Evolutionary conservation across 2,113 vertebrate species (phyloP).

Genomic region (Nyctibius bracteatus): DNA sequence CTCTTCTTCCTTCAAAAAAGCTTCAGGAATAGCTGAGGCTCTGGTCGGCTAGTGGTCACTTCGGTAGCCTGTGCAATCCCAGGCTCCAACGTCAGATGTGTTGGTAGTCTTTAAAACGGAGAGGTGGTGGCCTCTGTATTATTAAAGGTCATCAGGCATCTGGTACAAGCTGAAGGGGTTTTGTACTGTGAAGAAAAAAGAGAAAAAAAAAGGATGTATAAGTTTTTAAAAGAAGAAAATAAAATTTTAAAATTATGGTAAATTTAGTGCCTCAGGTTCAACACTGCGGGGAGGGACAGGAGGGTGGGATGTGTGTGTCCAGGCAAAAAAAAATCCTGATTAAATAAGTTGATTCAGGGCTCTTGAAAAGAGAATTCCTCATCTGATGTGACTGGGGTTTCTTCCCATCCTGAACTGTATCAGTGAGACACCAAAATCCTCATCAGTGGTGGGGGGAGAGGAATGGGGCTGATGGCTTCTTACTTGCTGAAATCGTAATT

Average conservation of each 20-base stretch:
- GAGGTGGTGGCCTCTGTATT: background rate
- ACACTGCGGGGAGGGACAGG: background rate
- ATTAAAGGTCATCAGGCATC: constrained; percentile 43
- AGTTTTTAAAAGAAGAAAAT: background rate
- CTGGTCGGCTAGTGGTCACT: background rate
- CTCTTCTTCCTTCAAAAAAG: background rate
- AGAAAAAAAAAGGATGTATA: background rate
- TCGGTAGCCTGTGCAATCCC: constrained; percentile 2
- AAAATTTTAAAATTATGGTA: background rate
- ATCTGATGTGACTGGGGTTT: background rate
- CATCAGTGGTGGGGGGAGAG: too few relatives aligned
- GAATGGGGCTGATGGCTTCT: background rate
- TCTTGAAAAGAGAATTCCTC: background rate
- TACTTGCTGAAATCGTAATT: background rate
- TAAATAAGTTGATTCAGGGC: background rate
- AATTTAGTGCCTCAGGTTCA: background rate
- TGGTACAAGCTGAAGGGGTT: background rate
- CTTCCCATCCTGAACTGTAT: background rate
- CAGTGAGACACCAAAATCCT: background rate
- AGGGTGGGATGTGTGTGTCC: background rate
- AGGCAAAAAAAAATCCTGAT: constrained; percentile 15
- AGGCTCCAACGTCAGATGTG: constrained; percentile 30
- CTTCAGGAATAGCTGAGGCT: constrained; percentile 23
- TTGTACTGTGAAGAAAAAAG: constrained; percentile 6
- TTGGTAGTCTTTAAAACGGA: constrained; percentile 29